Evolutionary conservation across 1,140 invertebrate genomes (phyloP).

Genomic region (Oedothorax gibbosus): DNA sequence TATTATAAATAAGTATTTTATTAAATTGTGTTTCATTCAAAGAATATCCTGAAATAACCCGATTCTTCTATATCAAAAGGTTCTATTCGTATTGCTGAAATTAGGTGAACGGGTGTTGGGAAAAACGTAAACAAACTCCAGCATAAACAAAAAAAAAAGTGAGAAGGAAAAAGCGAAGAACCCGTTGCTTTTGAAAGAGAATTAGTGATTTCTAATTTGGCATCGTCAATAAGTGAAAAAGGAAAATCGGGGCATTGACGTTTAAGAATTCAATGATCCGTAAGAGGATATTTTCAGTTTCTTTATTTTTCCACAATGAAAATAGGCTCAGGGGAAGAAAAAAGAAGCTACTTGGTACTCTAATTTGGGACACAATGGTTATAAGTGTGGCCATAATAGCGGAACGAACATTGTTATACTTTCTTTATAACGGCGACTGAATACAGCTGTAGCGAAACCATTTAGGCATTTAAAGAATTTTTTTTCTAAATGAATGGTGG

Average conservation of each 20-base stretch:
- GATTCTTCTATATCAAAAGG: no score
- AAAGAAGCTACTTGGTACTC: constrained; percentile 32
- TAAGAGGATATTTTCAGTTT: constrained; percentile 33
- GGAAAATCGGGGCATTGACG: constrained; percentile 44
- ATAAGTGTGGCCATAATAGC: constrained; percentile 40
- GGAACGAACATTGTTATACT: constrained; percentile 42
- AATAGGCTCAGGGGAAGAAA: constrained; percentile 34
- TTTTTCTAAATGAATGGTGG: no score
- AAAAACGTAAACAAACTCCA: no score
- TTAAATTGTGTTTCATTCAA: no score
- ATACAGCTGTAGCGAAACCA: constrained; percentile 9
- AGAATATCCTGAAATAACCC: no score
- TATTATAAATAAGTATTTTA: no score
- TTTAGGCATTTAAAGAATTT: neutral
- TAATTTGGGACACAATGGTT: constrained; percentile 37
- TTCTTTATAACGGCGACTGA: constrained; percentile 20
- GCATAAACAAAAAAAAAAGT: no score
- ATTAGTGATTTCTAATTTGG: constrained; percentile 4
- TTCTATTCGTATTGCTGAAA: no score
- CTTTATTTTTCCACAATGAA: constrained; percentile 18
- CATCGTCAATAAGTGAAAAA: neutral
- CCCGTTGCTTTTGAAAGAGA: no score
- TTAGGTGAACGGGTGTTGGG: no score
- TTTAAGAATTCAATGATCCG: constrained; percentile 32
- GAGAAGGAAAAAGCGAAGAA: no score